Percentiles rank a stretch among this genome's conserved stretches.
Evolutionary conservation across 2,888 invertebrate genomes (phyloP).

Genomic region (Lycaena phlaeas): DNA sequence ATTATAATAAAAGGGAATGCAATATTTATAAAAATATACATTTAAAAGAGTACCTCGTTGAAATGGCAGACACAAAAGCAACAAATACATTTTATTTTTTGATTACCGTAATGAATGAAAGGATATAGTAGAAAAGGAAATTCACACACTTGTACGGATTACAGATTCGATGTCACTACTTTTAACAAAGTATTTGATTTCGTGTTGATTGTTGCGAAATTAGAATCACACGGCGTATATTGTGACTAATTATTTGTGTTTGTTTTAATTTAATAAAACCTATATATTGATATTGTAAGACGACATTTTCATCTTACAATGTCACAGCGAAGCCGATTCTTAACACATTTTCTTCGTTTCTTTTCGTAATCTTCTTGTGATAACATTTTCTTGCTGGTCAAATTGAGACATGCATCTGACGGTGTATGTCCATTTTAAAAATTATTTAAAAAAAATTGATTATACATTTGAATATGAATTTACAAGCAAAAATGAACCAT

Average conservation of each 20-base stretch:
- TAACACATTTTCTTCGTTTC: neutral
- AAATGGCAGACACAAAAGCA: no score
- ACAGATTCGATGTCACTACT: slow-evolving; percentile 3
- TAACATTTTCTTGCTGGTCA: neutral
- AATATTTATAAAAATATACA: no score
- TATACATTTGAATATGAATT: no score
- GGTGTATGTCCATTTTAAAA: no score
- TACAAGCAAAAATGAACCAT: no score
- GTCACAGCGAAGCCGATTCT: neutral
- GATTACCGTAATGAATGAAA: slow-evolving; percentile 2
- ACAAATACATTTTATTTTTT: slow-evolving; percentile 6
- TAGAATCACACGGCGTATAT: neutral
- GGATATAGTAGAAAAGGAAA: slow-evolving; percentile 8
- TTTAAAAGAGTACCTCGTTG: no score
- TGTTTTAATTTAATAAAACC: neutral
- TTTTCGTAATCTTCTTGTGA: neutral
- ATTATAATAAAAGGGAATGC: no score
- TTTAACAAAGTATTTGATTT: slow-evolving; percentile 6
- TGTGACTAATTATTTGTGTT: neutral
- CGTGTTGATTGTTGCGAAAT: neutral
- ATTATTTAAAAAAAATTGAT: no score
- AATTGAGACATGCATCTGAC: no score
- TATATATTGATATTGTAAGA: neutral
- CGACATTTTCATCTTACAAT: no score
- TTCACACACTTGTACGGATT: slow-evolving; percentile 8